Percentiles rank a stretch among this genome's conserved stretches.
These are phyloP conservation scores for Rhagoletis pomonella DNA, from an alignment of 1,140 invertebrate genomes.

Conservation along the genomic window DNA sequence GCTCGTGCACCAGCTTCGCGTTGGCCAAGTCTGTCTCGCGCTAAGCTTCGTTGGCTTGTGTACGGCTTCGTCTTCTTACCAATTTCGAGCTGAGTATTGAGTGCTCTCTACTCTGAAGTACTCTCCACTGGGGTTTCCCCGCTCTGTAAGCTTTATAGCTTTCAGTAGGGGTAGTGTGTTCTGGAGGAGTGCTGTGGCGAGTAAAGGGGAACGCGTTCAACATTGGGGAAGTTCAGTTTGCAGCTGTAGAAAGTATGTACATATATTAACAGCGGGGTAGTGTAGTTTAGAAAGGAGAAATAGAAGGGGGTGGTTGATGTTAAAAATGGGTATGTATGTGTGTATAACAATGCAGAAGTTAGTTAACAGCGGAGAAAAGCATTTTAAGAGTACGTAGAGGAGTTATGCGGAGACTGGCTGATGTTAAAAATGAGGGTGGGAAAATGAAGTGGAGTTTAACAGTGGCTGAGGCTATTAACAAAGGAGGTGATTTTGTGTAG, in stretches of 20 bases:
- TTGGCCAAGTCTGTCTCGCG: slow-evolving; percentile 2
- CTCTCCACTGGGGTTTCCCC: slow-evolving; percentile 26
- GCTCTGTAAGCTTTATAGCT: background rate
- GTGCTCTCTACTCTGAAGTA: background rate
- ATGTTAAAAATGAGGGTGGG: slow-evolving; percentile 10
- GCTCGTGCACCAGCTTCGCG: background rate
- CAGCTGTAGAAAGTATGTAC: background rate
- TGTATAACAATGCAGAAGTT: too few species aligned
- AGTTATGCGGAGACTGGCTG: too few species aligned
- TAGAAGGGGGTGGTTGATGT: background rate
- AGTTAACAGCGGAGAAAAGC: too few species aligned
- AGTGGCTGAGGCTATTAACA: background rate
- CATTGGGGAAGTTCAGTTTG: background rate
- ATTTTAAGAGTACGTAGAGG: too few species aligned
- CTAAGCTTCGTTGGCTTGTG: background rate
- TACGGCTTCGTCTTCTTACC: background rate
- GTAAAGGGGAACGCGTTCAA: background rate
- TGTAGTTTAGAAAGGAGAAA: background rate
- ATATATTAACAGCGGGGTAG: slow-evolving; percentile 15
- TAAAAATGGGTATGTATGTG: background rate
- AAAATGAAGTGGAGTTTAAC: background rate
- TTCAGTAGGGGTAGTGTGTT: background rate
- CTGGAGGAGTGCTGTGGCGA: background rate
- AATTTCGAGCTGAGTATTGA: background rate
- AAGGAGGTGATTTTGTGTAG: slow-evolving; percentile 8